phyloP scores from a whole-genome alignment of 1,140 invertebrate genomes.

The Drosophila subobscura region DNA sequence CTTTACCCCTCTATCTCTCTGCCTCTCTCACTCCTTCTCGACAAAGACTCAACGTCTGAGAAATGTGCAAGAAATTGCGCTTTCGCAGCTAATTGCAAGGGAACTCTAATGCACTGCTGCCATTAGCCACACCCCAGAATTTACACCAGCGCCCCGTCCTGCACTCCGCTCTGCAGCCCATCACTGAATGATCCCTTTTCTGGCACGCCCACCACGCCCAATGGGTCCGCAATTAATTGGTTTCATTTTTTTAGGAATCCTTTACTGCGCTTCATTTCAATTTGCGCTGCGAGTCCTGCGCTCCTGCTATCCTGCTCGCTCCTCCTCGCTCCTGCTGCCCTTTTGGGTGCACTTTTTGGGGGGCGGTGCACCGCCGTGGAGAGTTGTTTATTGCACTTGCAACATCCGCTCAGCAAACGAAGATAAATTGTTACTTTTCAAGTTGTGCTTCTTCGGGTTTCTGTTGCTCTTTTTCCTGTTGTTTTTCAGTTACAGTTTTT shows the following conservation, averaged over 20 bases:
- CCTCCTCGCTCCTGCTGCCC: not conserved
- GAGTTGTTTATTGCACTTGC: conserved; percentile 74
- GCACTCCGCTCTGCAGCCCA: not conserved
- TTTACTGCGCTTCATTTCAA: conserved; percentile 69
- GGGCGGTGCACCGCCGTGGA: conserved; percentile 34
- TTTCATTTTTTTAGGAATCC: conserved; percentile 65
- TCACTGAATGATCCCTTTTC: not conserved
- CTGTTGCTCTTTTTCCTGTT: conserved; percentile 4
- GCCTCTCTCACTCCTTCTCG: too few relatives aligned
- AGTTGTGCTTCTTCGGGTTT: conserved; percentile 8
- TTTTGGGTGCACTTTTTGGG: conserved; percentile 56
- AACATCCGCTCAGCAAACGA: conserved; percentile 74
- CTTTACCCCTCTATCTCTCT: too few relatives aligned
- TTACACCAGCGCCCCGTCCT: too few relatives aligned
- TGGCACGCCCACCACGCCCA: conserved; percentile 1
- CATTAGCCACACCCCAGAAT: conserved; percentile 7
- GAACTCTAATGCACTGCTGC: conserved; percentile 8
- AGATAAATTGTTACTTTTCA: conserved; percentile 69
- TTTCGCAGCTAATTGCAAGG: conserved; percentile 29
- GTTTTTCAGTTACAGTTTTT: conserved; percentile 14
- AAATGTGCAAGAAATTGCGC: conserved; percentile 1
- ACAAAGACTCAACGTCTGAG: not conserved
- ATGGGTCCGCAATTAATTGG: conserved; percentile 60
- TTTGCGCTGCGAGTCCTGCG: conserved; percentile 8
- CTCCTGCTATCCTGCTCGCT: not conserved